Evolutionary conservation across 2,797 vertebrate genomes (phyloP), one percentile per base, ranked within the genome.

Genomic region (Gephyroberyx darwinii): DNA sequence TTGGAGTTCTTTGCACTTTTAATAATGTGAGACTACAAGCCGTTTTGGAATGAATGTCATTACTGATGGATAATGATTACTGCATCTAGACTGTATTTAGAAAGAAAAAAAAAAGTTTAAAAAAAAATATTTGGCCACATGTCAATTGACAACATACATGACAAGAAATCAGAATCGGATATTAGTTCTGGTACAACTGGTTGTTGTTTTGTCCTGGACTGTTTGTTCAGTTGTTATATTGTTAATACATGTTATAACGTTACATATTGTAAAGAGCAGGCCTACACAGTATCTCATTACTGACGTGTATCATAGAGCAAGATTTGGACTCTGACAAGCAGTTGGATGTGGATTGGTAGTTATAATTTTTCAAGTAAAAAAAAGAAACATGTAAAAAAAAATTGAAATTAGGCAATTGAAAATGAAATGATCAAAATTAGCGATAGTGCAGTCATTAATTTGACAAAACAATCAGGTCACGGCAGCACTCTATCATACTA

Each of bases 391-490:
- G 8, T 10, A 79, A 75, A 45, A 64, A 47, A 14, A 57, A 7
- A 45, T 54, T 37, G 16, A 55, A 70, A 48, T 48, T 52, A 59
- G 31, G 31, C 9, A 60, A 72, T 67, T 30, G 3, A 51, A 72
- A 70, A 63, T 43, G 20, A 69, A 74, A 79, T 50, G 1, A 71
- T 84, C 37, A 65, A 5, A 65, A 55, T 62, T 57, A 69, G 54
- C 60, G 59, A 59, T 81, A 79, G 77, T 85, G 63, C 77, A 86
- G 74, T 80, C 59, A 84, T 80, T 69, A 69, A 56, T 78, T 55
- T 60, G 50, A 74, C 20, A 71, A 54, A 71, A 81, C 63, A 70
- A 74, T 81, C 57, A 71, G 57, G 54, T 62, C 30, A 73, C 30
- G 53, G 53, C 62, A 74, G 59, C 64, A 22, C 39, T 54, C 57